Evolutionary conservation across 2,113 vertebrate genomes (phyloP).

Genomic region (Mastomys natalensis): DNA sequence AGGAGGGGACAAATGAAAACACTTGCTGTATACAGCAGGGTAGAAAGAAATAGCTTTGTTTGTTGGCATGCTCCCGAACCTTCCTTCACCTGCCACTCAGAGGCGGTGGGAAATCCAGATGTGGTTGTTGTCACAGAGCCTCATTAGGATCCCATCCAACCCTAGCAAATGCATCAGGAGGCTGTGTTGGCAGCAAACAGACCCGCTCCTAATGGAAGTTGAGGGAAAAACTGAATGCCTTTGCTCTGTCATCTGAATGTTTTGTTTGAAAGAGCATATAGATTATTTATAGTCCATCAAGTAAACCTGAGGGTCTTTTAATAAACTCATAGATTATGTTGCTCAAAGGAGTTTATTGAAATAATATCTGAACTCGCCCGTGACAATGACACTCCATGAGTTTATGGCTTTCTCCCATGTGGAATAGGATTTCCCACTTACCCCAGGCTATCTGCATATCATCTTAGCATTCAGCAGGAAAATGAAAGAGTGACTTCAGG

Average conservation of each 20-base stretch:
- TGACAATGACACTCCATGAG: conserved; percentile 72
- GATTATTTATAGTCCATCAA: conserved; percentile 77
- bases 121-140: conserved; percentile 50
- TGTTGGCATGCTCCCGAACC: conserved; percentile 52
- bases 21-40: not conserved
- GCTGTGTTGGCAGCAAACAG: conserved; percentile 61
- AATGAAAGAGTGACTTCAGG: conserved; percentile 55
- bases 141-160: conserved; percentile 70
- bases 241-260: conserved; percentile 66
- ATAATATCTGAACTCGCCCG: conserved; percentile 76
- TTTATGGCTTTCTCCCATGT: conserved; percentile 67
- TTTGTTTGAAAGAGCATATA: conserved; percentile 73
- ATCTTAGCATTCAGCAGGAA: conserved; percentile 69
- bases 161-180: conserved; percentile 53
- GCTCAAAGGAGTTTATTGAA: conserved; percentile 80
- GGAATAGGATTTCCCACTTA: conserved; percentile 75
- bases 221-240: conserved; percentile 74
- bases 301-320: conserved; percentile 79
- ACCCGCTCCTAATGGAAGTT: conserved; percentile 71
- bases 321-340: conserved; percentile 81
- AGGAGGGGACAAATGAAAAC: conserved; percentile 30
- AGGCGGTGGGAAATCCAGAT: conserved; percentile 71
- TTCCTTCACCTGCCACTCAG: conserved; percentile 39
- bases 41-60: not conserved
- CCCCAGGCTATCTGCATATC: conserved; percentile 62